Base-by-base conservation (phyloP, 2,888 invertebrate species). In the Epicampocera succincta region DNA sequence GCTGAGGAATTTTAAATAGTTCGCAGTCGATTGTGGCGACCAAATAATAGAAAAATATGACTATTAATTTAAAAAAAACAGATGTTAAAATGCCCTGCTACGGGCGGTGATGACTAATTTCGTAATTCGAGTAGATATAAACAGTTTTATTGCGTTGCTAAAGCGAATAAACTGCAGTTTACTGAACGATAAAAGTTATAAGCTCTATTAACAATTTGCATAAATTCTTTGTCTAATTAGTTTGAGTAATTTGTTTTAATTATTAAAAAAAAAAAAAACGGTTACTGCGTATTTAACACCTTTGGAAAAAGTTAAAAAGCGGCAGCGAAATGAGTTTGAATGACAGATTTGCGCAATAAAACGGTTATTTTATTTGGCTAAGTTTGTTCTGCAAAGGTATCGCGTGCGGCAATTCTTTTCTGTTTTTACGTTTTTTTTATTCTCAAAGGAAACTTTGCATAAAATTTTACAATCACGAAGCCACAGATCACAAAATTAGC, bases 71-170 rank as follows among this genome's bases (percentile, higher is more conserved):
- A 68, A 61, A 40, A 56, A 48, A 60, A 80, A 52, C 80, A 81
- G 80, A 81, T 81, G 80, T 72, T 38, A 17, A 61, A 11, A 21
- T 40, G 52, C 17, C 50, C 25, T 60, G 61, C 76, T 81, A 76
- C 80, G 80, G 80, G 80, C 8, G 33, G 33, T 19, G 66, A 56
- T 81, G 80, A 81, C 80, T 81, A 81, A 81, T 81, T 65, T 52
- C 9, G 52, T 40, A 61, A 68, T 25, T 69, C 44, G 15, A 58
- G 65, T 66, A 44, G 44, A 25, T 40, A 38, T 38, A 66, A 74
- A 46, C 58, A 58, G 29, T 48, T 56, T 74, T 38, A 44, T 40
- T 17, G 50, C 17, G 29, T 40, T 50, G 25, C 15, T 29, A n/a
- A 46, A 72, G 40, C 8, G 25, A 72, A 72, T 46, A 56, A 69